Evolutionary conservation across 2,797 vertebrate genomes (phyloP).

Genomic region (Psittacula echo): DNA sequence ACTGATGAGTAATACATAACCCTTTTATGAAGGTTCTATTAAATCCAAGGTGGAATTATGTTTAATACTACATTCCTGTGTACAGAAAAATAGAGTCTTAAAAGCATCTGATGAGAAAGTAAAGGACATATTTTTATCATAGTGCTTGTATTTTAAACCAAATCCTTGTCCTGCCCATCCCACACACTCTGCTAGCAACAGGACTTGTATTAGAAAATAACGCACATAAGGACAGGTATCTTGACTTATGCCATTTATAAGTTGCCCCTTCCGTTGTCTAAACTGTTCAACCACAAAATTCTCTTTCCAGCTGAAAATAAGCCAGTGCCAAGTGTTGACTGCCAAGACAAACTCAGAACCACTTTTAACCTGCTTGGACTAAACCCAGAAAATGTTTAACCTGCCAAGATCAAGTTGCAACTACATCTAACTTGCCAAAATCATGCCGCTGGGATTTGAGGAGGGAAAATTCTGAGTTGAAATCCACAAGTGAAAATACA

Average conservation of each 20-base stretch:
- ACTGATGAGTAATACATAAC: not conserved
- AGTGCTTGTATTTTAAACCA: not conserved
- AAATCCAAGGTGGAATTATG: not conserved
- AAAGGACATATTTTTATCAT: not conserved
- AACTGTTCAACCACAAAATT: constrained; percentile 5
- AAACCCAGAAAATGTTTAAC: constrained; percentile 36
- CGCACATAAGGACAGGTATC: not conserved
- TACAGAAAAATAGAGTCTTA: not conserved
- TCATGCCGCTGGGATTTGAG: not conserved
- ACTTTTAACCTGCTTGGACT: constrained; percentile 37
- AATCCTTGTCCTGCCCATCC: not conserved
- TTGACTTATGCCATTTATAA: constrained; percentile 15
- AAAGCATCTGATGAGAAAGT: not conserved
- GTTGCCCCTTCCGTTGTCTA: constrained; percentile 4
- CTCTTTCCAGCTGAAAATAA: constrained; percentile 47
- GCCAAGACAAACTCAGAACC: constrained; percentile 11
- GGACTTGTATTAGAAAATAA: not conserved
- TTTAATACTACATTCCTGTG: not conserved
- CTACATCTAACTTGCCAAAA: constrained; percentile 31
- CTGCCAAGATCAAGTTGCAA: constrained; percentile 31
- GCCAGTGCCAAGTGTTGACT: not conserved
- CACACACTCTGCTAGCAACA: not conserved
- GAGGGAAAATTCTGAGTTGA: not conserved
- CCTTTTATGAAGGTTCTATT: constrained; percentile 12
- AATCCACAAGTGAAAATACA: not conserved